A percentile compares a stretch with the other conserved stretches of the same genome.
These are phyloP conservation scores for Dastarcus helophoroides DNA, from an alignment of 2,888 invertebrate species.

Conservation along the genomic window DNA sequence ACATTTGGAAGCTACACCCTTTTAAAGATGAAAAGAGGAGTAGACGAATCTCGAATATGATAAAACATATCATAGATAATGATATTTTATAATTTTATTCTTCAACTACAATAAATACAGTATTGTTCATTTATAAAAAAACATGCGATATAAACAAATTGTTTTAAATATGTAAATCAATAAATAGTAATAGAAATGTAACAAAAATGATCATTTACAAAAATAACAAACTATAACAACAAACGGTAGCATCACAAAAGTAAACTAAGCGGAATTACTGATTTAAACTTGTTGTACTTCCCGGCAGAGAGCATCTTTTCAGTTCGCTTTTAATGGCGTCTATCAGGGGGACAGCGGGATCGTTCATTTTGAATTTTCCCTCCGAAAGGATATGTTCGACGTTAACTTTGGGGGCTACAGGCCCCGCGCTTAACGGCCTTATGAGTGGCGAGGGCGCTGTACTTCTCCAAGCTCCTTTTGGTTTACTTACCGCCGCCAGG, in stretches of 20 bases:
- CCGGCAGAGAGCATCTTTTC: slow-evolving; percentile 34
- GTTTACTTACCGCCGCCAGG: slow-evolving; percentile 31
- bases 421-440: slow-evolving; percentile 55
- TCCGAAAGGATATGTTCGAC: slow-evolving; percentile 45
- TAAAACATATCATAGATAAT: slow-evolving; percentile 53
- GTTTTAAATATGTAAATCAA: no score
- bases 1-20: slow-evolving; percentile 51
- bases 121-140: no score
- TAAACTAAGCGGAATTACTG: no score
- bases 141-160: no score
- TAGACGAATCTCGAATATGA: slow-evolving; percentile 48
- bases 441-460: slow-evolving; percentile 40
- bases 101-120: no score
- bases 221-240: no score
- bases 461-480: slow-evolving; percentile 42
- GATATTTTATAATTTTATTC: no score
- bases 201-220: no score
- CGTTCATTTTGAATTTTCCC: slow-evolving; percentile 46
- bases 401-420: slow-evolving; percentile 41
- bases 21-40: slow-evolving; percentile 49
- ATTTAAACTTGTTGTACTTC: slow-evolving; percentile 31
- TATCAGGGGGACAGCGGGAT: slow-evolving; percentile 73
- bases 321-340: slow-evolving; percentile 71
- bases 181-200: no score
- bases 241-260: no score